Evolutionary conservation across 2,888 invertebrate genomes (phyloP).

Genomic region (Podotricha telesiphe): DNA sequence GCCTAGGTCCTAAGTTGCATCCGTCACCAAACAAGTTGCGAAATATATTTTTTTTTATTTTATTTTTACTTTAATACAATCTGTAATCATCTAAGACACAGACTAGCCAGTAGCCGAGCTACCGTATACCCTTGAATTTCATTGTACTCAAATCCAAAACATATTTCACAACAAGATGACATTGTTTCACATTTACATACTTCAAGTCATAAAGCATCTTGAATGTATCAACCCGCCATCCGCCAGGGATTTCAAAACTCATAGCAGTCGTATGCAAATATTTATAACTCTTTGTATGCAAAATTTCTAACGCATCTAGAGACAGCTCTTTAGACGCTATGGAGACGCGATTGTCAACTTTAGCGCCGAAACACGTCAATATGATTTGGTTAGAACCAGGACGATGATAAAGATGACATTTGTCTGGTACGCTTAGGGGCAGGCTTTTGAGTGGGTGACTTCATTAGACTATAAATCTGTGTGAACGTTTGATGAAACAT

Average conservation of each 20-base stretch:
- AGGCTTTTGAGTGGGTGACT: slow-evolving; percentile 28
- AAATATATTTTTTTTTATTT: no score
- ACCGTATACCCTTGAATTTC: slow-evolving; percentile 48
- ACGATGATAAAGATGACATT: slow-evolving; percentile 53
- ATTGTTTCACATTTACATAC: slow-evolving; percentile 74
- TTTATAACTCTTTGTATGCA: slow-evolving; percentile 83
- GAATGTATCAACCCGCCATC: slow-evolving; percentile 68
- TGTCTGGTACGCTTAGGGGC: slow-evolving; percentile 56
- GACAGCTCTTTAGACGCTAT: slow-evolving; percentile 61
- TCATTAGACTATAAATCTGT: slow-evolving; percentile 36
- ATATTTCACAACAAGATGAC: slow-evolving; percentile 61
- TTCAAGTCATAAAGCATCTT: slow-evolving; percentile 60
- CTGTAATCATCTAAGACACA: slow-evolving; percentile 4
- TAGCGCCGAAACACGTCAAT: slow-evolving; percentile 54
- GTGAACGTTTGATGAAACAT: slow-evolving; percentile 22
- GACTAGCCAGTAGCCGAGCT: slow-evolving; percentile 45
- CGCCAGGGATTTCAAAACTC: slow-evolving; percentile 71
- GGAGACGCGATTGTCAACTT: slow-evolving; percentile 64
- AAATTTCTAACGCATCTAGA: slow-evolving; percentile 73
- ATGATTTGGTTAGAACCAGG: slow-evolving; percentile 48
- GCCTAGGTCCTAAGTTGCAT: no score
- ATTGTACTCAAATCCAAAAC: slow-evolving; percentile 44
- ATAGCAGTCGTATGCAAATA: slow-evolving; percentile 70
- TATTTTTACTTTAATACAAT: no score
- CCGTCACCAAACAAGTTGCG: no score